Evolutionary conservation across 1,140 invertebrate genomes (phyloP).

Genomic region (Lasioglossum albipes): DNA sequence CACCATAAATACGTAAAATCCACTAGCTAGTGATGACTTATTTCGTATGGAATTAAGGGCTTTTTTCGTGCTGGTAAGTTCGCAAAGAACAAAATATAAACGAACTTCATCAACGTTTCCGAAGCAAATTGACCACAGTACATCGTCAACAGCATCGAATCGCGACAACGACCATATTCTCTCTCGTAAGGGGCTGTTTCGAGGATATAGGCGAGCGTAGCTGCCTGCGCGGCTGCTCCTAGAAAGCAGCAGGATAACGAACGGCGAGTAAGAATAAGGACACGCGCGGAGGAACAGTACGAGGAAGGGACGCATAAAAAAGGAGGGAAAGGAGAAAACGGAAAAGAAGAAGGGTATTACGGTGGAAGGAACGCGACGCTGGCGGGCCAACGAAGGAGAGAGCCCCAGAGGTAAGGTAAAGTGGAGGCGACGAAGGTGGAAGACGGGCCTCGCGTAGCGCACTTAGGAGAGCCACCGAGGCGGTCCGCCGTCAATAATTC

Average conservation of each 20-base stretch:
- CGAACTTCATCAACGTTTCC: too few species aligned
- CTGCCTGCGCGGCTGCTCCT: neutral
- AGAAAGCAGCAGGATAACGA: slow-evolving; percentile 4
- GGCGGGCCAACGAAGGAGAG: slow-evolving; percentile 27
- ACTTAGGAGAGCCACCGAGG: slow-evolving; percentile 52
- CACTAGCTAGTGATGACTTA: too few species aligned
- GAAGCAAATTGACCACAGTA: too few species aligned
- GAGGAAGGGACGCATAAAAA: neutral
- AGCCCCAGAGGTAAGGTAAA: slow-evolving; percentile 28
- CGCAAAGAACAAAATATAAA: too few species aligned
- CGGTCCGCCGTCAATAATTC: slow-evolving; percentile 69
- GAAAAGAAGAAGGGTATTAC: neutral
- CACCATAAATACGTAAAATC: too few species aligned
- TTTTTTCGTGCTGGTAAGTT: too few species aligned
- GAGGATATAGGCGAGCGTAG: too few species aligned
- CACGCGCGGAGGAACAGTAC: neutral
- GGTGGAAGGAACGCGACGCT: neutral
- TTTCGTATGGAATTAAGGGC: too few species aligned
- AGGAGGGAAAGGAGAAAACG: neutral
- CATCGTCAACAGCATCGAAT: slow-evolving; percentile 40
- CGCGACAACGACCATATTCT: slow-evolving; percentile 42
- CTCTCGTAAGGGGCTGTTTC: slow-evolving; percentile 10
- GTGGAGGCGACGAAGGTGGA: slow-evolving; percentile 30
- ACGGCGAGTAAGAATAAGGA: neutral
- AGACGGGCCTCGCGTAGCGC: slow-evolving; percentile 16